Evolutionary conservation across 64 coral and sea anemone genomes (phyloP).

Genomic region (Montipora capricornis): DNA sequence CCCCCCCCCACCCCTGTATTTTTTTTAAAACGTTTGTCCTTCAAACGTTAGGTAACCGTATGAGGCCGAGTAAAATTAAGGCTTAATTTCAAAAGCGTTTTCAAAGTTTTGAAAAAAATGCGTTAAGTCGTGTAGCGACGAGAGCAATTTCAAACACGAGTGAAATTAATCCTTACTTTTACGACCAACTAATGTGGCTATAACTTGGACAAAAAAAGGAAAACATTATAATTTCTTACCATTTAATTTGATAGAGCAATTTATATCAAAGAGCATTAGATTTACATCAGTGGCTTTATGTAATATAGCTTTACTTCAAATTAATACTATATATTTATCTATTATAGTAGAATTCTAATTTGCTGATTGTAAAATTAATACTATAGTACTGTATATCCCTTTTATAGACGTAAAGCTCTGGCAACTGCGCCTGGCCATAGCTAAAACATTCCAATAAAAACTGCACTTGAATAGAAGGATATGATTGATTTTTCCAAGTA

Average conservation of each 20-base stretch:
- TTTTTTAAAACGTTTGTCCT: too few relatives aligned
- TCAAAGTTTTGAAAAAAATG: too few relatives aligned
- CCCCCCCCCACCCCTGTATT: too few relatives aligned
- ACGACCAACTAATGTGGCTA: too few relatives aligned
- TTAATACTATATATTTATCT: background rate
- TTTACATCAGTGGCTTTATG: background rate
- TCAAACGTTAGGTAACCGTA: too few relatives aligned
- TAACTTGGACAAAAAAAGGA: too few relatives aligned
- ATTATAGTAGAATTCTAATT: background rate
- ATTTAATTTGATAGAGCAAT: background rate
- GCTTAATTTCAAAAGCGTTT: too few relatives aligned
- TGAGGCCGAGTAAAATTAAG: too few relatives aligned
- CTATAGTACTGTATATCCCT: background rate
- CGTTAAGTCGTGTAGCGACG: too few relatives aligned
- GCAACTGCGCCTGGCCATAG: background rate
- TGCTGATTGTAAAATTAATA: background rate
- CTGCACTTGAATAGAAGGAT: background rate
- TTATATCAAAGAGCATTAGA: background rate
- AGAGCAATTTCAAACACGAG: too few relatives aligned
- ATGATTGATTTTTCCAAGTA: background rate
- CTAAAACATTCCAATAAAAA: background rate
- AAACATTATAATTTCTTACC: background rate
- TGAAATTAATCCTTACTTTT: too few relatives aligned
- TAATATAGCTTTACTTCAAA: background rate
- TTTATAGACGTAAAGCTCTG: background rate